Conservation (phyloP, 2,113 vertebrate genomes). For the Ibidorhyncha struthersii region DNA sequence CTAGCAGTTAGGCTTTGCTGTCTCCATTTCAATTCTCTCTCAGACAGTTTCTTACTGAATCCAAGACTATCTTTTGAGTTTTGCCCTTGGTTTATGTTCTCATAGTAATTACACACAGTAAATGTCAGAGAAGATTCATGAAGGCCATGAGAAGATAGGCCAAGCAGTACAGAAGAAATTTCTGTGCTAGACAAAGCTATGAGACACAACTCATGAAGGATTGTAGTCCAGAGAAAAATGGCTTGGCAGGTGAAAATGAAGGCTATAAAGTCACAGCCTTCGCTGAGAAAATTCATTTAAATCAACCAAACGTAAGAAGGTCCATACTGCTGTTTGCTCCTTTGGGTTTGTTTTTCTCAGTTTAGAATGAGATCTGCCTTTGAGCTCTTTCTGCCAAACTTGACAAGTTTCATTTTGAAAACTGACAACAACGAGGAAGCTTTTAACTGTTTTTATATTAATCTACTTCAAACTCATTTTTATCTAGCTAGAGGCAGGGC, state of each 20-base stretch:
- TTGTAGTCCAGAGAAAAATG: conserved; percentile 10
- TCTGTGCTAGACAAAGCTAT: background rate
- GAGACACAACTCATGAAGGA: background rate
- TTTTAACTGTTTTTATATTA: conserved; percentile 43
- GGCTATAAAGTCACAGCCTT: background rate
- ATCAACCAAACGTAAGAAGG: background rate
- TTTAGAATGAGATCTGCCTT: conserved; percentile 5
- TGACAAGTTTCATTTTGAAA: conserved; percentile 59
- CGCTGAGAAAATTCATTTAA: background rate
- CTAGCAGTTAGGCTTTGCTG: background rate
- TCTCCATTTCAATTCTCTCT: conserved; percentile 28
- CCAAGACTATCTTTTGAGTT: conserved; percentile 25
- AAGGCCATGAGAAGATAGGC: background rate
- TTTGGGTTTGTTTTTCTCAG: conserved; percentile 30
- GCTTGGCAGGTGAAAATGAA: conserved; percentile 10
- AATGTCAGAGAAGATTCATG: conserved; percentile 42
- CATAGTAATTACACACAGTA: background rate
- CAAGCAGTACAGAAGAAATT: background rate
- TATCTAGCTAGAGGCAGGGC: conserved; percentile 64
- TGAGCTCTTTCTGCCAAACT: conserved; percentile 36
- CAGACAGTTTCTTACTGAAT: conserved; percentile 18
- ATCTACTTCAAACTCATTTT: conserved; percentile 38
- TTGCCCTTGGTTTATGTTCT: conserved; percentile 16
- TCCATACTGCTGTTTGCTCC: background rate
- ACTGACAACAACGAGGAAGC: conserved; percentile 35